Base-by-base conservation (phyloP, 2,888 invertebrate genomes). In the Agonopterix subpropinquella region DNA sequence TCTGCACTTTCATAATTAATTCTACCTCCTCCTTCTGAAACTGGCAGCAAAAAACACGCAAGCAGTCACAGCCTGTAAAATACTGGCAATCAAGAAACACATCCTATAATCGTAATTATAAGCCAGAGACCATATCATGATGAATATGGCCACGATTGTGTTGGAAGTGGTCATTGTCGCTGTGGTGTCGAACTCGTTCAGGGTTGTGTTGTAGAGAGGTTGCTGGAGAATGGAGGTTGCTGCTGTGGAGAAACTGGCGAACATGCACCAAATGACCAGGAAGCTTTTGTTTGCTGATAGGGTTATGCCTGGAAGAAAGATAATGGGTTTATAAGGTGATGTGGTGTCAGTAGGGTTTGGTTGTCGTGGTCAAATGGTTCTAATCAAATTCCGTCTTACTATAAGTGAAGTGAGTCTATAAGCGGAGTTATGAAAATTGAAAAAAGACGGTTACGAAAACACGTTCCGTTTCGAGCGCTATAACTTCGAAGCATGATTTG, bases 181-280 rank as follows among this genome's bases (percentile, higher is more conserved):
- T 0, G 86, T 87, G 0, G 80, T 78, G 49, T 87, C 83, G 64
- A 88, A 87, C 11, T 89, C 87, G 61, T 85, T 85, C 3, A 86
- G 60, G 0, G 83, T 80, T 45, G 77, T 79, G 55, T 80, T 82
- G 71, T 81, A 85, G 0, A 87, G 55, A 0, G 88, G 87, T 45
- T 85, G 86, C 28, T 80, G 83, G 1, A 87, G 70, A 2, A 88
- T 77, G 54, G 72, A 72, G 13, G 79, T 68, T 0, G 84, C 80
- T 0, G 83, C 82, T 0, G 82, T 79, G 0, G 88, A 67, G 55
- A 84, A 78, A 49, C 82, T 81, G 9, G 85, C 79, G 35, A 84
- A 69, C 74, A 85, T 80, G 53, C 87, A 84, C 82, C 84, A 86
- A 1, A 87, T 70, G 0, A 84, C 74, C 0, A 89, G 66, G 44